These are phyloP conservation scores for Patella ulyssiponensis DNA, from an alignment of 2,888 invertebrate genomes.

Conservation along the genomic window DNA sequence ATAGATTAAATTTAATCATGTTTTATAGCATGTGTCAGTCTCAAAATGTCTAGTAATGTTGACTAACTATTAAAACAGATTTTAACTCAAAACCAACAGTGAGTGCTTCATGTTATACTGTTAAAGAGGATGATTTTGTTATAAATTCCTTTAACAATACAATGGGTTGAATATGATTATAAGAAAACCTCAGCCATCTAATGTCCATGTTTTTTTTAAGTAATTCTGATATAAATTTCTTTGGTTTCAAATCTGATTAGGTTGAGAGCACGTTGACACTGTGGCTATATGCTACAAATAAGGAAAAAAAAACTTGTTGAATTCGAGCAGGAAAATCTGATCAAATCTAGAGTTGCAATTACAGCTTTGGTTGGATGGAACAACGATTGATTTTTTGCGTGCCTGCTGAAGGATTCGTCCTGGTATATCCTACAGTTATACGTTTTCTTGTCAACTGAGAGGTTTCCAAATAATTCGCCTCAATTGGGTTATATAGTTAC, in stretches of 20 bases:
- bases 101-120: no score
- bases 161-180: not conserved
- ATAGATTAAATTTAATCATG: no score
- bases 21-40: no score
- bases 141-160: not conserved
- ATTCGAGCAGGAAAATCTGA: slow-evolving; percentile 9
- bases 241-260: not conserved
- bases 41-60: no score
- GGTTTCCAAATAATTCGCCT: slow-evolving; percentile 5
- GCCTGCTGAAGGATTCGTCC: not conserved
- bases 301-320: not conserved
- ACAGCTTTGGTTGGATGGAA: slow-evolving; percentile 5
- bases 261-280: no score
- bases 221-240: not conserved
- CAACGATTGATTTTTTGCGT: slow-evolving; percentile 9
- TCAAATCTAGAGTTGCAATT: slow-evolving; percentile 9
- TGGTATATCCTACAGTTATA: not conserved
- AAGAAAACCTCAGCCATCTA: no score
- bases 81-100: no score
- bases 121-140: no score
- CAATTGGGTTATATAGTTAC: slow-evolving; percentile 12
- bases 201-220: no score
- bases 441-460: slow-evolving; percentile 7
- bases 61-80: no score
- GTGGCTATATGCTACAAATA: not conserved